Percentiles rank a stretch among this genome's conserved stretches.
These are phyloP conservation scores for Globia sparganii DNA, from an alignment of 2,888 invertebrate species.

Conservation along the genomic window DNA sequence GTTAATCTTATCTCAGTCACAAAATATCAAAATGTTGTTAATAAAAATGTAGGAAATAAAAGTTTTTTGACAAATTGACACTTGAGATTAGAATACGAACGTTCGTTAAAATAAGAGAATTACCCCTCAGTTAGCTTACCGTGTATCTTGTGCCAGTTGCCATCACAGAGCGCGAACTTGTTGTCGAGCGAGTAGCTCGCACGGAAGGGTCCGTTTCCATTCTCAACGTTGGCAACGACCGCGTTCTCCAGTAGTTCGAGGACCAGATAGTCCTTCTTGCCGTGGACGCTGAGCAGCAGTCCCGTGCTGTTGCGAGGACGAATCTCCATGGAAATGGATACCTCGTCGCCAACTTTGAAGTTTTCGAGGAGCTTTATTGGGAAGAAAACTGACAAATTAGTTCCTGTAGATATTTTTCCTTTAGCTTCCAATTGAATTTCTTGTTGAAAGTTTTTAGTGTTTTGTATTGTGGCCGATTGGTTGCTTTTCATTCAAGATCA, in stretches of 20 bases:
- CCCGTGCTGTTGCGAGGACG: conserved; percentile 96
- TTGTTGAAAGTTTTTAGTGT: background rate
- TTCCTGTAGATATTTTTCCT: background rate
- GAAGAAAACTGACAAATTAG: background rate
- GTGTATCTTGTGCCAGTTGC: conserved; percentile 97
- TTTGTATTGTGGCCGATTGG: background rate
- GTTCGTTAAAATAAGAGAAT: background rate
- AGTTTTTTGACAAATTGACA: no score
- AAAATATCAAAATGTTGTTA: background rate
- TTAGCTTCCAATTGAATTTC: background rate
- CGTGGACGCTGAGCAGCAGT: conserved; percentile 96
- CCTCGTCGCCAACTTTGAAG: conserved; percentile 94
- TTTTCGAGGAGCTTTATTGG: conserved; percentile 90
- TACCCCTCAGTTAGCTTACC: conserved; percentile 83
- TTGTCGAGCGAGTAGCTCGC: conserved; percentile 93
- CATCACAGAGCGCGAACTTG: conserved; percentile 96
- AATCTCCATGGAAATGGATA: conserved; percentile 95
- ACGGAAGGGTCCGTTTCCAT: conserved; percentile 94
- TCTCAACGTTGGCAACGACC: conserved; percentile 95
- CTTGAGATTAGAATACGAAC: no score
- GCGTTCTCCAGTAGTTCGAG: conserved; percentile 97
- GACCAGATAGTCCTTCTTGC: conserved; percentile 95
- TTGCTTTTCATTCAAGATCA: background rate
- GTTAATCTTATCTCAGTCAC: background rate
- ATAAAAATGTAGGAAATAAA: no score